Conservation (phyloP, 2,797 vertebrate species). For the Glossophaga mutica region DNA sequence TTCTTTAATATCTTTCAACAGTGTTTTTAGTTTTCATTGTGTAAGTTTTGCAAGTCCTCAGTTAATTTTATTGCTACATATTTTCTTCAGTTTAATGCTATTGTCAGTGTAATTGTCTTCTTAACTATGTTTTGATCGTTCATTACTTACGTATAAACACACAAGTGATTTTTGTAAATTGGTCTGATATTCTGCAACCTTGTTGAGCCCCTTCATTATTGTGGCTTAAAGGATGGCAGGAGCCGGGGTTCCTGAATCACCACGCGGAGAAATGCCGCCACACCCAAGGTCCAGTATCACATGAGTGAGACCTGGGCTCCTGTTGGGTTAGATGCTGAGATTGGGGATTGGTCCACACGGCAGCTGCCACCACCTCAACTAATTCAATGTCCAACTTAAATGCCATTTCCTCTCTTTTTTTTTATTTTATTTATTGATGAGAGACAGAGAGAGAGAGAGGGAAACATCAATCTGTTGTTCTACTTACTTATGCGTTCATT, state of each 20-base stretch:
- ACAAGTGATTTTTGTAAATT: background rate
- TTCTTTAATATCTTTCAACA: background rate
- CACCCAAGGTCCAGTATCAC: fast-evolving
- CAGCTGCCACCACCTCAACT: background rate
- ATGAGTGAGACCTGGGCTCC: background rate
- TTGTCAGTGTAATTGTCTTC: background rate
- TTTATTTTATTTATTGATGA: too few species aligned
- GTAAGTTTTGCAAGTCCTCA: background rate
- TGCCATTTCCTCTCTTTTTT: too few species aligned
- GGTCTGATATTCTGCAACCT: background rate
- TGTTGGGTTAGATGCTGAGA: background rate
- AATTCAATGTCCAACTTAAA: background rate
- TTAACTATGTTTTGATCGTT: background rate
- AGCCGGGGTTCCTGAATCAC: background rate
- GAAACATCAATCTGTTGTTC: background rate
- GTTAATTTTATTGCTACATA: background rate
- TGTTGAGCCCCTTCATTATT: background rate
- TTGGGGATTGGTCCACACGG: fast-evolving
- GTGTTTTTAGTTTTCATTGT: background rate
- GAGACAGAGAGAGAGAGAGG: background rate
- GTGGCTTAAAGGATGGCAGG: background rate
- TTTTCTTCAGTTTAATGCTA: background rate
- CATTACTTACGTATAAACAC: background rate
- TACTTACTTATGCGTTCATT: background rate
- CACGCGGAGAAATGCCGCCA: background rate